Conservation (phyloP, 2,888 invertebrate genomes). For the Drosophila ezoana region DNA sequence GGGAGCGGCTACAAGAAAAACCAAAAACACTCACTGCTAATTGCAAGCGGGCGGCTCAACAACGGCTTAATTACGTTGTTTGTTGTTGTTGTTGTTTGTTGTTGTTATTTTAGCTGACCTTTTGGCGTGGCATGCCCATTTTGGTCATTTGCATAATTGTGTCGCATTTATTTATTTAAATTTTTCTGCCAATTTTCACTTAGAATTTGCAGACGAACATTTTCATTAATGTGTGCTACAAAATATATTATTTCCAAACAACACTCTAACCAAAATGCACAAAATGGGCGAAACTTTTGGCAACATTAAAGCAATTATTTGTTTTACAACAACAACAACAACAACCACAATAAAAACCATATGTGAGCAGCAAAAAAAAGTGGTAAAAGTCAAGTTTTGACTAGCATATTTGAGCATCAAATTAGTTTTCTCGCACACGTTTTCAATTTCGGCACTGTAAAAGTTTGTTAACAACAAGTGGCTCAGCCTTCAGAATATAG, state of each 20-base stretch:
- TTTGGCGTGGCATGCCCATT: constrained; percentile 44
- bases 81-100: constrained; percentile 30
- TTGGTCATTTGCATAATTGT: constrained; percentile 72
- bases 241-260: constrained; percentile 48
- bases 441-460: constrained; percentile 63
- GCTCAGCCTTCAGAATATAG: constrained; percentile 14
- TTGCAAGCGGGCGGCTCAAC: constrained; percentile 70
- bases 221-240: constrained; percentile 37
- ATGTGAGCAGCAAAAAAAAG: constrained; percentile 17
- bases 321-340: constrained; percentile 30
- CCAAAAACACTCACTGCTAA: constrained; percentile 62
- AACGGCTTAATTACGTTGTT: constrained; percentile 73
- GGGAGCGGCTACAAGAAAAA: constrained; percentile 8
- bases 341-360: constrained; percentile 9
- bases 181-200: constrained; percentile 61
- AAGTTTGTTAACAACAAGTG: constrained; percentile 32
- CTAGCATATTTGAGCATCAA: constrained; percentile 66
- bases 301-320: constrained; percentile 45
- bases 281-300: constrained; percentile 33
- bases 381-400: constrained; percentile 29
- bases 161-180: constrained; percentile 61
- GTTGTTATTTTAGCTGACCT: constrained; percentile 59
- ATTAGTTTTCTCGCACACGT: constrained; percentile 74
- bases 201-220: constrained; percentile 64
- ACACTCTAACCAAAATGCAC: constrained; percentile 31